phyloP scores from a whole-genome alignment of 2,113 vertebrate genomes.

The Cacatua alba region DNA sequence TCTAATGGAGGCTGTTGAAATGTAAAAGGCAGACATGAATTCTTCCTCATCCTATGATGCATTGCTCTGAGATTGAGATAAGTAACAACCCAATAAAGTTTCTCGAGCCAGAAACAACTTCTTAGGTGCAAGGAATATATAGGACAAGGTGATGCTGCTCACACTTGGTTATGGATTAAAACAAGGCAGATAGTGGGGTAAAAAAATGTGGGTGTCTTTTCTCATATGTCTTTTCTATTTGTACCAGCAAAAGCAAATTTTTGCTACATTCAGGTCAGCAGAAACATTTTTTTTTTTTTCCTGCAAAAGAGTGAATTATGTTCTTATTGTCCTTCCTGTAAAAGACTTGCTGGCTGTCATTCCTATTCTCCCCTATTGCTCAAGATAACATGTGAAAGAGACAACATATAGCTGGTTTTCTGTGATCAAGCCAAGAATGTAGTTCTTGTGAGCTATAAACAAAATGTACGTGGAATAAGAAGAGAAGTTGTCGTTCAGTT shows the following conservation, averaged over 20 bases:
- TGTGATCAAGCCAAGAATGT: not conserved
- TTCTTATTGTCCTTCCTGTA: not conserved
- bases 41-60: not conserved
- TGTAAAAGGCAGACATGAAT: not conserved
- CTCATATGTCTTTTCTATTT: not conserved
- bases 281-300: not conserved
- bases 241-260: not conserved
- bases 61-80: not conserved
- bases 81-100: not conserved
- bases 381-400: not conserved
- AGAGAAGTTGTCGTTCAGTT: not conserved
- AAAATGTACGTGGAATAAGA: not conserved
- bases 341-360: not conserved
- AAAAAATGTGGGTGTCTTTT: not conserved
- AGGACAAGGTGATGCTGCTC: not conserved
- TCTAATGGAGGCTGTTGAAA: not conserved
- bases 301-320: not conserved
- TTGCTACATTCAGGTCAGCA: not conserved
- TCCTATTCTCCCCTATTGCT: not conserved
- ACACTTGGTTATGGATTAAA: not conserved
- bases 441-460: not conserved
- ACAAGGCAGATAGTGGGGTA: not conserved
- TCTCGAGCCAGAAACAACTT: not conserved
- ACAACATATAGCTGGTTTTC: not conserved
- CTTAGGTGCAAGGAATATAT: not conserved